Evolutionary conservation across 1,140 invertebrate genomes (phyloP), one percentile per base, ranked within the genome.

Genomic region (Meloidogyne exigua): DNA sequence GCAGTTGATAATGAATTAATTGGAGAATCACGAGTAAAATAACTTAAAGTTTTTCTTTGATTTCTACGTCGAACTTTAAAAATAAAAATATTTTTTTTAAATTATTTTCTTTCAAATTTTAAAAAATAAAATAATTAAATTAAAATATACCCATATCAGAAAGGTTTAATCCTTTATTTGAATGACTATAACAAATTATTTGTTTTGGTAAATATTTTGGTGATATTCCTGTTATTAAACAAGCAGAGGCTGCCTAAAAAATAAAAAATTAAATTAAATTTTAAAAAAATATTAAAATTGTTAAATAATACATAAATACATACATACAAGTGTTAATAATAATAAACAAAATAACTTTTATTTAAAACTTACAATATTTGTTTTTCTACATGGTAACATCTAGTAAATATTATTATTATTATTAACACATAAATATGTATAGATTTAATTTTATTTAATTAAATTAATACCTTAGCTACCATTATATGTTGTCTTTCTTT

Each of bases 401-500:
- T n/a, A n/a, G n/a, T n/a, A n/a, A n/a, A n/a, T n/a, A n/a, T n/a
- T n/a, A n/a, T n/a, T n/a, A n/a, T n/a, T n/a, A n/a, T n/a, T n/a
- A n/a, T n/a, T n/a, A n/a, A n/a, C n/a, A n/a, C n/a, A n/a, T n/a
- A n/a, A n/a, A n/a, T n/a, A n/a, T n/a, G n/a, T n/a, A n/a, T n/a
- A n/a, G n/a, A n/a, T n/a, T n/a, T n/a, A n/a, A n/a, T n/a, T n/a
- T n/a, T 42, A 42, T 9, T 23, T 42, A 23, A 68, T 36, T 18
- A 4, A 32, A n/a, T 23, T 32, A 72, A 21, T 64, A 73, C 72
- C 28, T 73, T 73, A 39, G 72, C 42, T 15, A 73, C 72, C 72
- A 73, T 73, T 32, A 64, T 73, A 23, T 73, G 72, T 65, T 81
- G 79, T 10, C 66, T 44, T 36, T 80, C 76, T 36, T 66, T 65